Base-by-base conservation (phyloP, 2,888 invertebrate genomes). In the Eledona agricola region DNA sequence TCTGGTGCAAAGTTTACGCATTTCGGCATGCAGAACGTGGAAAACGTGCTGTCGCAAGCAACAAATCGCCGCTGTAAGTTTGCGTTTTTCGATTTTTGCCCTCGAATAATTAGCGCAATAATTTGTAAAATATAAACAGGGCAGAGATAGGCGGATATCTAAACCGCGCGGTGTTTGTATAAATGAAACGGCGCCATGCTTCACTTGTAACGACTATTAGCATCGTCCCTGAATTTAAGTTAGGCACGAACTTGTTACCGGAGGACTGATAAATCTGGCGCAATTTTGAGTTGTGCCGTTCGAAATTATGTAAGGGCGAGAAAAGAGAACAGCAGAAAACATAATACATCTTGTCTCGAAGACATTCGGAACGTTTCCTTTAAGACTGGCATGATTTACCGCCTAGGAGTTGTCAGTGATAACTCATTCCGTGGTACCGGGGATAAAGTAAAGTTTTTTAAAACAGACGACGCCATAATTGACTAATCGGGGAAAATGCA, bases 101-200 rank as follows among this genome's bases (percentile, higher is more conserved):
- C 12, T 13, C 29, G 19, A 31, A 50, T 55, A 50, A 55, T 51
- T 43, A 55, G 29, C 20, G 34, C 43, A 40, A 47, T 55, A 62
- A 60, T 55, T 55, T 55, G 50, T 43, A 43, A 53, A 54, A 54
- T 54, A 50, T 50, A 43, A 54, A 54, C 54, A 50, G 42, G 50
- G 40, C 29, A 15, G 43, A 50, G 49, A 57, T 54, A 59, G 37
- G 55, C 58, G 59, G 64, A 66, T 68, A 70, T 67, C 66, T 66
- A 63, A 64, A 64, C 57, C 60, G 65, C 70, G 71, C 71, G 66
- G 69, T 76, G 76, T 77, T 77, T 76, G 76, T 76, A 75, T 76
- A 76, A 76, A 76, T 77, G 76, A 75, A 77, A 77, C 75, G 74
- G 74, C 74, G 73, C 73, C 75, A 76, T 76, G 71, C 72, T 67